Base-by-base conservation (phyloP, 2,797 vertebrate genomes). In the Oryzias dopingdopingensis region DNA sequence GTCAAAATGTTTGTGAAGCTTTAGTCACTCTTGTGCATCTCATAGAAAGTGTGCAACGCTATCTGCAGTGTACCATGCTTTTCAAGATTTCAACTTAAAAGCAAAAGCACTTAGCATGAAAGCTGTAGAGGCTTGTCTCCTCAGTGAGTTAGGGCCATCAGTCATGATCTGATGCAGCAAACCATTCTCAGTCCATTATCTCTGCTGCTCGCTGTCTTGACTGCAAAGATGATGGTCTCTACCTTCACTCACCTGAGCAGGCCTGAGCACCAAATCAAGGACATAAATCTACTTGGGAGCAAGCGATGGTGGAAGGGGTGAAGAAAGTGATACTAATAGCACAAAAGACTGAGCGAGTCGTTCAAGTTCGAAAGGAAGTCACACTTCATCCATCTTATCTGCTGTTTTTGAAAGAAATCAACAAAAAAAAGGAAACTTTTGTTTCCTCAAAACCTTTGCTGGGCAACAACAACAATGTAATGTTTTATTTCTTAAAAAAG, bases 201-300 rank as follows among this genome's bases (percentile, higher is more conserved):
- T 81, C 43, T 65, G 67, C 70, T 72, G 65, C 79, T 72, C 75
- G 63, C 71, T 56, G 67, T 64, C 54, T 68, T 65, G 56, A 62
- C 66, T 65, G 49, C 71, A 56, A 76, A 75, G 68, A 76, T 76
- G 63, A 56, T 40, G 59, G 70, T 63, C 56, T 75, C 75, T 50
- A 75, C 64, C 70, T 71, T 65, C 72, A 78, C 62, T 74, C 74
- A 86, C 76, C 68, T 70, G 77, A 72, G 77, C 80, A 67, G 70
- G 69, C 69, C 74, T 65, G 59, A 71, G 70, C 79, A 68, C 49
- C 67, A 72, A 81, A 80, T 76, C 70, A 63, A 80, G 78, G 65
- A 80, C 62, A 89, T 84, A 83, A 83, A 87, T 87, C 80, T 72
- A 74, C 67, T 57, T 72, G 66, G 65, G 69, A 32, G 29, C 29